phyloP scores from a whole-genome alignment of 2,888 invertebrate species.

The Dynastes tityus region DNA sequence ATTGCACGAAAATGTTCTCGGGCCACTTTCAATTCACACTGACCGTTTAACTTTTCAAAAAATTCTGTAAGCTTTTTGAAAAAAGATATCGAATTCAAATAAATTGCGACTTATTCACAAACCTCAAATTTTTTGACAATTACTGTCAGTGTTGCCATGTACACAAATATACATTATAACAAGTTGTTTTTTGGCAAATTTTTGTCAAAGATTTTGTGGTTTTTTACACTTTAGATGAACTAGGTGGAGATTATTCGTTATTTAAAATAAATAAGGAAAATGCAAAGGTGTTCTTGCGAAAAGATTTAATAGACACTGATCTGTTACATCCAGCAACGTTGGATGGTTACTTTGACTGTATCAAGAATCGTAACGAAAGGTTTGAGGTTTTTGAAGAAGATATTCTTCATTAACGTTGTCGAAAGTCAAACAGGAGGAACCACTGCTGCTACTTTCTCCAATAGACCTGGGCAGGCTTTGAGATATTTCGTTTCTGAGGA shows the following conservation, averaged over 20 bases:
- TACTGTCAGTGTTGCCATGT: too few relatives aligned
- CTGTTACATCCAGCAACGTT: conserved; percentile 82
- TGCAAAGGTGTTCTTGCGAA: conserved; percentile 76
- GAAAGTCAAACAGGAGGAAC: conserved; percentile 85
- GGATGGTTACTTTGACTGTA: conserved; percentile 86
- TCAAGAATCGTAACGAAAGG: conserved; percentile 70
- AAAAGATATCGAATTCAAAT: too few relatives aligned
- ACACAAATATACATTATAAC: too few relatives aligned
- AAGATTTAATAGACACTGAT: conserved; percentile 75
- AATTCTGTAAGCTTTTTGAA: too few relatives aligned
- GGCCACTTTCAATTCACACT: too few relatives aligned
- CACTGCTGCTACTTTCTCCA: conserved; percentile 80
- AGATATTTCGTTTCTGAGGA: conserved; percentile 85
- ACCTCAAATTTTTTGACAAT: too few relatives aligned
- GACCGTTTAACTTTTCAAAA: too few relatives aligned
- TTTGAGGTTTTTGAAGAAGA: conserved; percentile 79
- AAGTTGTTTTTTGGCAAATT: too few relatives aligned
- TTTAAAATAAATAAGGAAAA: conserved; percentile 78
- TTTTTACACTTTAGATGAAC: conserved; percentile 79
- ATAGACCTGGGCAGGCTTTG: conserved; percentile 78
- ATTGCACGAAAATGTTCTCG: too few relatives aligned
- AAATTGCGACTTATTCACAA: too few relatives aligned
- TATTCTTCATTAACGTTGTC: conserved; percentile 80
- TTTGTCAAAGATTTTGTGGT: conserved; percentile 70
- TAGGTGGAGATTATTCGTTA: conserved; percentile 76